A percentile compares a stretch with the other conserved stretches of the same genome.
Conservation (phyloP, 1,140 invertebrate species). For the Bombus superbus region DNA sequence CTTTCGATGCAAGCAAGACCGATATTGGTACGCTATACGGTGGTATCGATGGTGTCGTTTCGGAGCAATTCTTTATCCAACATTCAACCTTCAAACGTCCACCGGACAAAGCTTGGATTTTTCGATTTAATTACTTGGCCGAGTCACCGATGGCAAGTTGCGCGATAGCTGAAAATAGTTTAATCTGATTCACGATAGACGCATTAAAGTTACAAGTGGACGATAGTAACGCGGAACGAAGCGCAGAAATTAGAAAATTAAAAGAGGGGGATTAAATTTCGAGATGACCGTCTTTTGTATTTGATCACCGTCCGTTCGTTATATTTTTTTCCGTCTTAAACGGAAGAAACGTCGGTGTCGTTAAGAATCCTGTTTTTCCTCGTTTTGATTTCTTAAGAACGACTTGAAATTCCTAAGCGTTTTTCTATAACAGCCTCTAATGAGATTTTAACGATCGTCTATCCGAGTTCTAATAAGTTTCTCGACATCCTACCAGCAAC, state of each 20-base stretch:
- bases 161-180: not conserved
- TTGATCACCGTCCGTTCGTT: not conserved
- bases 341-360: not conserved
- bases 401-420: not conserved
- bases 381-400: not conserved
- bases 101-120: no score
- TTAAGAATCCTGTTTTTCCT: not conserved
- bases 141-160: not conserved
- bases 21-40: no score
- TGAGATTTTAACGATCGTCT: constrained; percentile 4
- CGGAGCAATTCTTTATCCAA: no score
- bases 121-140: not conserved
- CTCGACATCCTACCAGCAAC: not conserved
- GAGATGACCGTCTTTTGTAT: not conserved
- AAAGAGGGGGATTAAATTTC: no score
- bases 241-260: no score
- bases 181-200: not conserved
- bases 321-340: not conserved
- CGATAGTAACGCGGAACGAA: no score
- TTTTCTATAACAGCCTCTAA: not conserved
- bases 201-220: no score
- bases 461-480: not conserved
- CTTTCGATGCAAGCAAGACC: no score
- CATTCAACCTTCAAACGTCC: no score
- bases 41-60: no score